A percentile compares a stretch with the other conserved stretches of the same genome.
Conservation (phyloP, 35 echinoderm and acorn worm species). For the Strongylocentrotus purpuratus region DNA sequence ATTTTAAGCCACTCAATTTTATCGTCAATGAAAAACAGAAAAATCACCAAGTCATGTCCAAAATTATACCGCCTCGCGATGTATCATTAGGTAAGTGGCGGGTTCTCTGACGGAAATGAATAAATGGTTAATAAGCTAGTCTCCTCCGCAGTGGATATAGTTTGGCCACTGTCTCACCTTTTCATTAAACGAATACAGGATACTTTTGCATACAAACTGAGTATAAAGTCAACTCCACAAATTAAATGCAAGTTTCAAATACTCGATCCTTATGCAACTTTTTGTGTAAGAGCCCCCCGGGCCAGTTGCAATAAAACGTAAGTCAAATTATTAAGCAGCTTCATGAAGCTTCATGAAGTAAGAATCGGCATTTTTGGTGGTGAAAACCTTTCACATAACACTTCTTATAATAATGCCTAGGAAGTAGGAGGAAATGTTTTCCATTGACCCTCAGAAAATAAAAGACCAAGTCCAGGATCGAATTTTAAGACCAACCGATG, state of each 20-base stretch:
- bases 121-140: neutral
- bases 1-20: neutral
- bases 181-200: neutral
- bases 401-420: neutral
- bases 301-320: too few relatives aligned
- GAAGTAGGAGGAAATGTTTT: neutral
- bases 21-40: neutral
- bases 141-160: neutral
- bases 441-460: neutral
- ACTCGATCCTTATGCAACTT: too few relatives aligned
- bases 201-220: too few relatives aligned
- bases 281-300: too few relatives aligned
- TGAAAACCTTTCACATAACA: neutral
- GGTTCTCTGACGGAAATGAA: neutral
- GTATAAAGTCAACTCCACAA: too few relatives aligned
- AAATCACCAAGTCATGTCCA: neutral
- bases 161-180: neutral
- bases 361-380: neutral
- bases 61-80: neutral
- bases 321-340: too few relatives aligned
- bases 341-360: neutral
- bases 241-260: too few relatives aligned
- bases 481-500: neutral
- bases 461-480: neutral
- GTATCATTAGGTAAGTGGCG: neutral